Conservation (phyloP, 2,888 invertebrate genomes). For the Polydrusus pterygomalis region DNA sequence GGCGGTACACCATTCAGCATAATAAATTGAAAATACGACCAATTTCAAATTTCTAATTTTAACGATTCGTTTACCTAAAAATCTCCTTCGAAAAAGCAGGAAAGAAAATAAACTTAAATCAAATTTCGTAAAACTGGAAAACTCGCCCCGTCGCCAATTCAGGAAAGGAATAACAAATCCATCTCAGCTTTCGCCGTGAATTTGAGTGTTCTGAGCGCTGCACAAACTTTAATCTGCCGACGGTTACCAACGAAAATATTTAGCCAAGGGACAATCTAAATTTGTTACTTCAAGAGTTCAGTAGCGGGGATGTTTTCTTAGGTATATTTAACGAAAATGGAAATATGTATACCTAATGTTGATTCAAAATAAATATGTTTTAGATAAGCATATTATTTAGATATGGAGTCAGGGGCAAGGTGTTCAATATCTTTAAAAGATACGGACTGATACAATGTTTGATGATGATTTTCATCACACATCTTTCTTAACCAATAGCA, state of each 20-base stretch:
- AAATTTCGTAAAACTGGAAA: conserved; percentile 20
- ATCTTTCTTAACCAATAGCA: too few species aligned
- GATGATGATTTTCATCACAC: too few species aligned
- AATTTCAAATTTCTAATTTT: background rate
- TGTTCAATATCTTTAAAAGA: too few species aligned
- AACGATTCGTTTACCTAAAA: background rate
- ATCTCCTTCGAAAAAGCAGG: background rate
- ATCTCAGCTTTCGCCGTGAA: conserved; percentile 59
- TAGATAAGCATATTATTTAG: too few species aligned
- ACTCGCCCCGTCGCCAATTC: conserved; percentile 36
- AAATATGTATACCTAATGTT: too few species aligned
- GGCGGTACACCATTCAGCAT: too few species aligned
- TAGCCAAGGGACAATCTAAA: conserved; percentile 74
- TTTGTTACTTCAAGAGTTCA: conserved; percentile 66
- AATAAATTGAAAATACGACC: background rate
- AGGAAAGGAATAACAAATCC: conserved; percentile 65
- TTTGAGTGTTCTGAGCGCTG: conserved; percentile 64
- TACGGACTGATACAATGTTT: too few species aligned
- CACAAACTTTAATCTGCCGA: conserved; percentile 72
- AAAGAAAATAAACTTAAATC: conserved; percentile 22
- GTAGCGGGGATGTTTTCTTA: conserved; percentile 17
- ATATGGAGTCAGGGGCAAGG: too few species aligned
- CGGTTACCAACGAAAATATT: conserved; percentile 74
- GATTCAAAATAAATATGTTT: too few species aligned
- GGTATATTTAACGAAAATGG: too few species aligned